Conservation (phyloP, 53 echinoderm and acorn worm species). For the Pentamera pediparva region DNA sequence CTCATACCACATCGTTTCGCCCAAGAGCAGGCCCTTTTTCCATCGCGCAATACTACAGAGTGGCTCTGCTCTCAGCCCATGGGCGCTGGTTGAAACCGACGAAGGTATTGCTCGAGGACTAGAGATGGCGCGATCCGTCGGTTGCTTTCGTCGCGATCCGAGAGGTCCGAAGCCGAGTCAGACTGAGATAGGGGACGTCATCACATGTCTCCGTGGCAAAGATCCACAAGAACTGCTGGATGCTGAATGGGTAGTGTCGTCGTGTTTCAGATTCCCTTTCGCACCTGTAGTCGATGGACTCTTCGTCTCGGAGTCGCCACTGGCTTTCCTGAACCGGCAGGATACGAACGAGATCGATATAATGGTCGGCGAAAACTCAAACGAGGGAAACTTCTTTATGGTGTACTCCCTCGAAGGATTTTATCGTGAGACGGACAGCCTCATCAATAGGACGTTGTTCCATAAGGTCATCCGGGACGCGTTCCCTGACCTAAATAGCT, state of each 20-base stretch:
- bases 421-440: conserved; percentile 65
- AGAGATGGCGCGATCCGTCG: conserved; percentile 45
- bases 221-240: conserved; percentile 43
- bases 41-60: conserved; percentile 78
- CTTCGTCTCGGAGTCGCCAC: conserved; percentile 71
- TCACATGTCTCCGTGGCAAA: conserved; percentile 63
- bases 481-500: conserved; percentile 61
- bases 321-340: conserved; percentile 45
- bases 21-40: conserved; percentile 50
- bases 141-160: conserved; percentile 46
- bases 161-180: background rate
- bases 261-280: conserved; percentile 80
- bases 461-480: conserved; percentile 43
- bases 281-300: conserved; percentile 80
- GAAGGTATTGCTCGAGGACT: conserved; percentile 52
- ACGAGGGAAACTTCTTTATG: conserved; percentile 92
- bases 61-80: conserved; percentile 69
- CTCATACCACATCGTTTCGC: conserved; percentile 68
- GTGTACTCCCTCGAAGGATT: conserved; percentile 60
- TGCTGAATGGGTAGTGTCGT: conserved; percentile 56
- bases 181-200: conserved; percentile 28
- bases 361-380: conserved; percentile 72
- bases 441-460: conserved; percentile 59
- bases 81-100: conserved; percentile 63
- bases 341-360: conserved; percentile 58